Evolutionary conservation across 2,888 invertebrate species (phyloP), one percentile per base, ranked within the genome.

Genomic region (Carterocephalus palaemon): DNA sequence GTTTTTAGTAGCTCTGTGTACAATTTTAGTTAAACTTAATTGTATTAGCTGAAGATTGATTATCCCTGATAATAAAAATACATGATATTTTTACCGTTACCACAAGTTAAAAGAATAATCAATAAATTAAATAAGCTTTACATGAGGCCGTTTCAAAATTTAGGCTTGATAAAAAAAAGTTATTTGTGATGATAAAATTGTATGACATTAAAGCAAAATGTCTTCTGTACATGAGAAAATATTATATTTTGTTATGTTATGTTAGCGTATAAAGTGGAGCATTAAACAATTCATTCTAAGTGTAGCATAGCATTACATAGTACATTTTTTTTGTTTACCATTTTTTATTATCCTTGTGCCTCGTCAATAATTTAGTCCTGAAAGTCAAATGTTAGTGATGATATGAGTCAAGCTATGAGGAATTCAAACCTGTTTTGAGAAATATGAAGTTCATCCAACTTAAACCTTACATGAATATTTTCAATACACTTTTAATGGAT

Each of bases 341-440:
- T 92, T 92, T 91, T 72, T 92, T 91, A n/a, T n/a, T n/a, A 89
- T 93, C 93, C 90, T 90, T 92, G 90, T 92, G 93, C 89, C 93
- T 92, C 84, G 92, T 92, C 90, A 93, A 92, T 85, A 92, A 91
- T 90, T 93, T 93, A 89, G 93, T 93, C 92, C 93, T 94, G 93
- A 84, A 93, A 93, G 89, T 85, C 75, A 87, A 87, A 69, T 77
- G 83, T 83, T 82, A 83, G 82, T 75, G 71, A 78, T 84, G 83
- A 76, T 72, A 87, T 82, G 81, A 73, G 60, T 70, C 64, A 56
- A 73, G 74, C 67, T 64, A 49, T 52, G 51, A 49, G 48, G 45
- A 41, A 51, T 41, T 49, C 43, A 47, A 49, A 52, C 47, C 49
- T 50, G 48, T 47, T 52, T 38, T 41, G 42, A 40, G 34, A 46